A percentile compares a stretch with the other conserved stretches of the same genome.
Conservation (phyloP, 2,113 vertebrate species). For the Labeo rohita region DNA sequence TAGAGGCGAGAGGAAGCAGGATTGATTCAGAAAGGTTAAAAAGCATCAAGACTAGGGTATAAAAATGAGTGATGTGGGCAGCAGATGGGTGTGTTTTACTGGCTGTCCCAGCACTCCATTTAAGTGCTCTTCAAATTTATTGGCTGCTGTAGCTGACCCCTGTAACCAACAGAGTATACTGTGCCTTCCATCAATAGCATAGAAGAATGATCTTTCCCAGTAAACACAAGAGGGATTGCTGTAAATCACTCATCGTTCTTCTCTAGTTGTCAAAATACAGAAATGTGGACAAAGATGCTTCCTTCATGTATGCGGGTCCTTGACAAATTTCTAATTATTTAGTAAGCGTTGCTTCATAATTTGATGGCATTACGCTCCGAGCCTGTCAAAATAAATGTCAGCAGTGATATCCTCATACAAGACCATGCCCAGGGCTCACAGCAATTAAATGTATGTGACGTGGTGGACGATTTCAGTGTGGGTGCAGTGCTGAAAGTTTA, state of each 20-base stretch:
- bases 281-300: constrained; percentile 18
- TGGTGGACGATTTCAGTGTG: not conserved
- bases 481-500: not conserved
- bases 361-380: not conserved
- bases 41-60: constrained; percentile 48
- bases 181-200: constrained; percentile 58
- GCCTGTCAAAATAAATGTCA: constrained; percentile 19
- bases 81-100: constrained; percentile 74
- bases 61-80: constrained; percentile 73
- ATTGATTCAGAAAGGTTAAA: constrained; percentile 44
- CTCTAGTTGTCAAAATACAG: constrained; percentile 16
- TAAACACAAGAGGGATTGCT: not conserved
- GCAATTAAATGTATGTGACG: not conserved
- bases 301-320: not conserved
- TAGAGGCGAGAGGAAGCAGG: constrained; percentile 25
- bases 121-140: constrained; percentile 78
- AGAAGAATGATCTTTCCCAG: constrained; percentile 35
- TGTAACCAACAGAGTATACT: constrained; percentile 60
- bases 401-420: constrained; percentile 10
- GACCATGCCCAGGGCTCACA: not conserved
- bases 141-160: constrained; percentile 73
- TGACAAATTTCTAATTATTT: constrained; percentile 11
- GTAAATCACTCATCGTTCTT: not conserved
- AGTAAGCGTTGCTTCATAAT: constrained; percentile 6
- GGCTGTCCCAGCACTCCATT: constrained; percentile 72